phyloP scores from a whole-genome alignment of 2,113 vertebrate species.

The Numenius arquata region DNA sequence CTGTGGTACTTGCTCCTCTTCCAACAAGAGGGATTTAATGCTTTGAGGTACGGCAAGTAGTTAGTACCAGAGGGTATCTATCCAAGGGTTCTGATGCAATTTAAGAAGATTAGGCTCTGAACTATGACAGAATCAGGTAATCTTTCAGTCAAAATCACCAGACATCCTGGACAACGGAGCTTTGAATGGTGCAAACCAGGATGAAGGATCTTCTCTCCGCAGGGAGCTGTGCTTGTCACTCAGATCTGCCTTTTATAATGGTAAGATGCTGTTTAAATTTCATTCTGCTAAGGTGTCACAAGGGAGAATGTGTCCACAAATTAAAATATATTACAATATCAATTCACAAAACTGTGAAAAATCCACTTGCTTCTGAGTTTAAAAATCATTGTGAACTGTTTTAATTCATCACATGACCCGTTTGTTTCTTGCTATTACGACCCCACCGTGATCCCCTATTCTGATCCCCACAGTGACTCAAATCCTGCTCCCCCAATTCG shows the following conservation, averaged over 20 bases:
- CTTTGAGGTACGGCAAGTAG: not conserved
- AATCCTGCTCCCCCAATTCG: not conserved
- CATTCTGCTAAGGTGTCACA: not conserved
- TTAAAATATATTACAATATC: not conserved
- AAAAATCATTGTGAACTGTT: not conserved
- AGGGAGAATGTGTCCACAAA: not conserved
- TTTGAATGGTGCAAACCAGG: not conserved
- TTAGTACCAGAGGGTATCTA: not conserved
- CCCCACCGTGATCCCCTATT: not conserved
- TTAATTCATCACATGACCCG: not conserved
- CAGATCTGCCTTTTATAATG: not conserved
- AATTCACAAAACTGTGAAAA: not conserved
- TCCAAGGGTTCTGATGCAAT: not conserved
- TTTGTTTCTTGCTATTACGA: not conserved
- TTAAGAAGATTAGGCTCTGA: not conserved
- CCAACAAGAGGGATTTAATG: not conserved
- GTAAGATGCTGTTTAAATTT: not conserved
- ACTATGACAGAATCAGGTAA: not conserved
- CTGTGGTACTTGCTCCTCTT: not conserved
- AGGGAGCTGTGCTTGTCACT: not conserved
- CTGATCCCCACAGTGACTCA: slow-evolving; percentile 12
- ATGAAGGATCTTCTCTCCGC: not conserved
- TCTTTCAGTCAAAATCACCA: not conserved
- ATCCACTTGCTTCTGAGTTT: not conserved
- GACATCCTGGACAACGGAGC: not conserved